Base-by-base conservation (phyloP, 2,888 invertebrate genomes). In the Hedya salicella region DNA sequence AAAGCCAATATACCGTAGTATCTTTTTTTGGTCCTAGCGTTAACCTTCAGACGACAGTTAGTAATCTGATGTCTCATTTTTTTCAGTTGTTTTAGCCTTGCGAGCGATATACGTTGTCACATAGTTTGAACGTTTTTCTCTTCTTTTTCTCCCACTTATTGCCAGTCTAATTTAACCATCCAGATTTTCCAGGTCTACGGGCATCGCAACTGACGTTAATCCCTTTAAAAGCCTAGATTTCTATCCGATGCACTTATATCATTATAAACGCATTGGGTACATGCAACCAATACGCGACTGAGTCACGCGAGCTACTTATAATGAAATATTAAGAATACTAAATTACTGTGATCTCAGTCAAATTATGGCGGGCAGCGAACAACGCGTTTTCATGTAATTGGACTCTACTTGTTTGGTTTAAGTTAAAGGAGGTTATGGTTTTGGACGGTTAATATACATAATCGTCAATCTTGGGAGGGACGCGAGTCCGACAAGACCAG, bases 291-390 rank as follows among this genome's bases (percentile, higher is more conserved):
- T 56, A 56, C 49, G 13, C 36, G 65, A 69, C 67, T 71, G 72
- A 79, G 74, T 80, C 79, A 80, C 78, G 76, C 73, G 73, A 78
- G 77, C 79, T 80, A 74, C 80, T 74, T 74, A 78, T 81, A 80
- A 83, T 82, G 79, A 78, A 78, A 80, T 85, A 85, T 84, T 86
- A 85, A 81, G 80, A 80, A 85, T 78, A 81, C 78, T 64, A 87
- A 87, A 89, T 88, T 83, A 87, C 81, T 73, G 83, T 85, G 84
- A 88, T 87, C 85, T 83, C 77, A 78, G 74, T 76, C 84, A 82
- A 88, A 87, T 87, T 88, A 86, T 75, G 77, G 65, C 59, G 54
- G 59, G 76, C 77, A 71, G 75, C 77, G 81, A 77, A 83, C 80
- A 78, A 78, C 79, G 81, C 80, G 78, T 82, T 85, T 82, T 75